Evolutionary conservation across 2,797 vertebrate species (phyloP).

Genomic region (Esox masquinongy): DNA sequence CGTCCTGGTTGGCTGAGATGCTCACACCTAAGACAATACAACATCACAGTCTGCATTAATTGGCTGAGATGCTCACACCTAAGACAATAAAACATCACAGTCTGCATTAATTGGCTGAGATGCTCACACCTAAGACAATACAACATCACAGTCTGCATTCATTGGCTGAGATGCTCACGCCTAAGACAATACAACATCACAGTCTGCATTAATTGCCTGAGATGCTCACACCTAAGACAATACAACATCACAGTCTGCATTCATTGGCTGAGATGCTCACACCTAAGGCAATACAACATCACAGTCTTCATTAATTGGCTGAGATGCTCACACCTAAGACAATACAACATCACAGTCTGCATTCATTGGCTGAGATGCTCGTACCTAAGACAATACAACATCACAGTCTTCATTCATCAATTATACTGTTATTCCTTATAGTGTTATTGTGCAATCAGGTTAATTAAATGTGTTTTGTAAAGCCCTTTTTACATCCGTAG

Average conservation of each 20-base stretch:
- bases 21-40: slow-evolving; percentile 80
- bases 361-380: neutral
- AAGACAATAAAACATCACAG: no score
- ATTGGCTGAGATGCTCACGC: neutral
- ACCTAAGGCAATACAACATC: no score
- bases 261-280: neutral
- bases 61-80: no score
- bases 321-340: no score
- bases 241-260: neutral
- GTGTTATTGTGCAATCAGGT: no score
- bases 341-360: no score
- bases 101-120: neutral
- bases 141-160: neutral
- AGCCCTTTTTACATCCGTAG: no score
- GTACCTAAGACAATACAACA: no score
- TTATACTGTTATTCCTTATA: neutral
- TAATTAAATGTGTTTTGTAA: no score
- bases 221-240: no score
- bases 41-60: neutral
- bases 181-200: no score
- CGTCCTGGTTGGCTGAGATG: slow-evolving; percentile 95
- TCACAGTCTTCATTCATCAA: neutral
- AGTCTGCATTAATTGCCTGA: neutral
- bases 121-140: no score
- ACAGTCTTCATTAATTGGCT: neutral